A percentile compares a stretch with the other conserved stretches of the same genome.
Evolutionary conservation across 2,113 vertebrate species (phyloP).

Genomic region (Engraulis encrasicolus): DNA sequence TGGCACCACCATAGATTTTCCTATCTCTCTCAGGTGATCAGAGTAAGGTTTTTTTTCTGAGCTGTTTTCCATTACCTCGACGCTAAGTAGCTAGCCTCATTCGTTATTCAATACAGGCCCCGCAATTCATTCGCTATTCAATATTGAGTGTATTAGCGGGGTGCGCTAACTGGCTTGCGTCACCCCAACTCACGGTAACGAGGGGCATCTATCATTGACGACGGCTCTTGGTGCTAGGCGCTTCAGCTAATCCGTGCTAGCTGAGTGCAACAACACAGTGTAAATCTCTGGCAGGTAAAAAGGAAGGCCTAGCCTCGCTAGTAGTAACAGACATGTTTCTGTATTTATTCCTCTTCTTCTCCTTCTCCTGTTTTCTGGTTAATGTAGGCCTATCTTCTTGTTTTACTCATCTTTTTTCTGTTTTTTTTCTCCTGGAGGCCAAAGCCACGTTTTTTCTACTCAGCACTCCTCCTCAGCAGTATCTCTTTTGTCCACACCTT

Average conservation of each 20-base stretch:
- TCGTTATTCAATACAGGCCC: not conserved
- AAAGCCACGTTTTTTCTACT: not conserved
- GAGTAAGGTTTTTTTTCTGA: too few relatives aligned
- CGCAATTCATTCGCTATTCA: not conserved
- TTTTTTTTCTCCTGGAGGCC: not conserved
- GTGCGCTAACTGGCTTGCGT: conserved; percentile 3
- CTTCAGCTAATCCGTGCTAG: not conserved
- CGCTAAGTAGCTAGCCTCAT: not conserved
- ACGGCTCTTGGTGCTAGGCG: not conserved
- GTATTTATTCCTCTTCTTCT: not conserved
- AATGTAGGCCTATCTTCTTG: not conserved
- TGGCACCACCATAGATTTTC: not conserved
- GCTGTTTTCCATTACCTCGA: not conserved
- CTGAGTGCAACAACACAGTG: too few relatives aligned
- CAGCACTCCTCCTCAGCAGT: not conserved
- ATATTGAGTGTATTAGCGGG: not conserved
- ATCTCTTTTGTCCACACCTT: not conserved
- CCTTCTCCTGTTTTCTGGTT: not conserved
- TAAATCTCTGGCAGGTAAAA: too few relatives aligned
- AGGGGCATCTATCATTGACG: not conserved
- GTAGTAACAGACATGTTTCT: not conserved
- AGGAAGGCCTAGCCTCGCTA: not conserved
- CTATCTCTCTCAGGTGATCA: not conserved
- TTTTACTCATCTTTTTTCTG: not conserved
- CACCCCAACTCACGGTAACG: not conserved